Conservation (phyloP, 2,888 invertebrate species). For the Drosophila incognita region DNA sequence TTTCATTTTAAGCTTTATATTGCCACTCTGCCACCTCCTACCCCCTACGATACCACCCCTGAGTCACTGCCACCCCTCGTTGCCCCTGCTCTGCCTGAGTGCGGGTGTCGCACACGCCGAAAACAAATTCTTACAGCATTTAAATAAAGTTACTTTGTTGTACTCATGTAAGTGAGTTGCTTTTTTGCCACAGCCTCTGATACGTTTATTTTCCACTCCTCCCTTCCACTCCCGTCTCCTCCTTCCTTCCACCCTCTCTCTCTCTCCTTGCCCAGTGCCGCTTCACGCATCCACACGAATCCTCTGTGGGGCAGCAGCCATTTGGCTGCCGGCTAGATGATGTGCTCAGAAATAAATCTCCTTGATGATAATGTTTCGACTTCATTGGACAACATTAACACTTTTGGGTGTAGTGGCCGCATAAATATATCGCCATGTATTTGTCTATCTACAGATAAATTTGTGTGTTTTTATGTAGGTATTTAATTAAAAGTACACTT, state of each 20-base stretch:
- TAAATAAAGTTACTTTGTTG: conserved; percentile 79
- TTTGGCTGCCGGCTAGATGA: conserved; percentile 33
- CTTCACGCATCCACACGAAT: conserved; percentile 32
- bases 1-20: conserved; percentile 63
- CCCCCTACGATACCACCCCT: background rate
- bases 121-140: conserved; percentile 81
- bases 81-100: conserved; percentile 3
- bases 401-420: conserved; percentile 9
- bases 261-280: background rate
- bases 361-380: conserved; percentile 39
- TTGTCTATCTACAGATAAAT: background rate
- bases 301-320: conserved; percentile 25
- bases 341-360: conserved; percentile 34
- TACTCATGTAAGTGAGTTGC: conserved; percentile 60
- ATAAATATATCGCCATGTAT: conserved; percentile 5
- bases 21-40: conserved; percentile 33
- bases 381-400: conserved; percentile 28
- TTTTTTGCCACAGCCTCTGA: conserved; percentile 48
- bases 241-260: background rate
- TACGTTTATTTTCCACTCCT: conserved; percentile 19
- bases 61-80: background rate
- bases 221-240: background rate
- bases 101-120: conserved; percentile 67
- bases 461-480: background rate
- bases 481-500: background rate